Conservation (phyloP, 2,113 vertebrate genomes). For the Mystacornis crossleyi region DNA sequence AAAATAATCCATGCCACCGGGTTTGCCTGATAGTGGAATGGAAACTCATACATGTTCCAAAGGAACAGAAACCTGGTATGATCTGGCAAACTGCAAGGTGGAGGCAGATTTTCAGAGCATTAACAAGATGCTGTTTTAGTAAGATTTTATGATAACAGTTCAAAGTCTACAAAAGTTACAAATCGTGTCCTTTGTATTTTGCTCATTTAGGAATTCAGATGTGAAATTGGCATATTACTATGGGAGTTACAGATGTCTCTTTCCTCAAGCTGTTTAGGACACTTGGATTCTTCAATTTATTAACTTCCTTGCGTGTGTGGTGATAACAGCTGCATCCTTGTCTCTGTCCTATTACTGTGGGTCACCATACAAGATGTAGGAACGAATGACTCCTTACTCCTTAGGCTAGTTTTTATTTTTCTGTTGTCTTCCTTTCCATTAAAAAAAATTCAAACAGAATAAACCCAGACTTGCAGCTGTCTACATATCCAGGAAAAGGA, state of each 20-base stretch:
- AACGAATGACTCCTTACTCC: neutral
- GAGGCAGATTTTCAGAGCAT: neutral
- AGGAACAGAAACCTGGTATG: neutral
- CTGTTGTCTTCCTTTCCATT: neutral
- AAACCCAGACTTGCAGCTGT: neutral
- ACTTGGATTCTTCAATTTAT: neutral
- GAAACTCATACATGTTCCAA: neutral
- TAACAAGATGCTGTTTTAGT: neutral
- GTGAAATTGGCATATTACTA: neutral
- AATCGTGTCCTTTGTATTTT: neutral
- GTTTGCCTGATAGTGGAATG: neutral
- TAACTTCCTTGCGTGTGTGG: neutral
- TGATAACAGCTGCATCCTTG: neutral
- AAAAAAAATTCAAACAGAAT: neutral
- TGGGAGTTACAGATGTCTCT: neutral
- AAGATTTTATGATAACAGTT: neutral
- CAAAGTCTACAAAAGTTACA: neutral
- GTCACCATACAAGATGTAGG: neutral
- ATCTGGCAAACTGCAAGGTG: neutral
- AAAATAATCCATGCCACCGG: fast-evolving
- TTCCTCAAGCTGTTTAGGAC: neutral
- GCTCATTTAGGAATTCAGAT: fast-evolving
- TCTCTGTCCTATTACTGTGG: neutral
- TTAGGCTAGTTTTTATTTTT: neutral
- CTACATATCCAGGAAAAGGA: neutral